Base-by-base conservation (phyloP, 2,113 vertebrate genomes). In the Xenus cinereus region DNA sequence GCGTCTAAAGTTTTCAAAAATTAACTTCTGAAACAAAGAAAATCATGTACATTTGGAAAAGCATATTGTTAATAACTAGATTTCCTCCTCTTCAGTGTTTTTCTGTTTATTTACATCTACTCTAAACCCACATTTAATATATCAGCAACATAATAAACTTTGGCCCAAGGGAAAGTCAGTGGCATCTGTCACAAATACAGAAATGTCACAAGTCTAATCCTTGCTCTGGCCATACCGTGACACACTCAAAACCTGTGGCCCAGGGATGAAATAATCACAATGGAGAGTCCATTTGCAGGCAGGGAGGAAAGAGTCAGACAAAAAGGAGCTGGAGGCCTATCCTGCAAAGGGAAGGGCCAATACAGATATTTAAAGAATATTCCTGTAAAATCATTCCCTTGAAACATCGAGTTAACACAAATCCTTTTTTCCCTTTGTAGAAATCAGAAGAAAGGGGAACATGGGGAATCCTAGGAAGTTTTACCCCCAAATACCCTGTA, bases 231-330 rank as follows among this genome's bases (percentile, higher is more conserved):
- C 57, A 41, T 57, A 84, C 30, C 8, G 37, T 11, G 53, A 84
- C 53, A 93, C 18, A 19, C 37, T 89, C 53, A 82, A 86, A 94
- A 90, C 27, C n/a, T 33, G 23, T 56, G 39, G 64, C 46, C 37
- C 92, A 86, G 7, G 33, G 54, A 78, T 86, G 69, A 81, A 90
- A 88, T 41, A 64, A 74, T n/a, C 60, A 59, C 39, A 71, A 33
- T 0, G 0, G 53, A 51, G 15, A 56, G 13, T 21, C 20, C 22
- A 3, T 46, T 87, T 0, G 0, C 19, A 59, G 56, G 23, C 48
- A 84, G 53, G 27, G 43, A 68, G 35, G 26, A 84, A 37, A 72
- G 46, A 75, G 23, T 43, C 33, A 60, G 54, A 30, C 4, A 84
- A 43, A 63, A 80, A 83, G 20, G 57, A 56, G 18, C 22, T 48